These are phyloP conservation scores for Coregonus suidteri DNA, from an alignment of 2,797 vertebrate genomes.

Conservation along the genomic window DNA sequence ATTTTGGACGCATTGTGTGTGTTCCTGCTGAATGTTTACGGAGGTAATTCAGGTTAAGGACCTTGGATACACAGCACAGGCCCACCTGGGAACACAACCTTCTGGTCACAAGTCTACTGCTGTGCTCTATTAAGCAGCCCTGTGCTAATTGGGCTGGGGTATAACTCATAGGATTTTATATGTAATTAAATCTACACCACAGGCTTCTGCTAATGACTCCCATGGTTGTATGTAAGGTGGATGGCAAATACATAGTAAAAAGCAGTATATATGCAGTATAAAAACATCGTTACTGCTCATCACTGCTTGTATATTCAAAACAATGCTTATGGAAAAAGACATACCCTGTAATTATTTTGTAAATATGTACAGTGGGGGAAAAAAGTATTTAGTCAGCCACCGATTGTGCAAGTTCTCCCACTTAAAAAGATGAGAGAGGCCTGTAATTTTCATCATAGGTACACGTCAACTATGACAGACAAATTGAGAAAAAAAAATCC, in stretches of 20 bases:
- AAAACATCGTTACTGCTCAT: background rate
- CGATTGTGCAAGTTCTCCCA: too few species aligned
- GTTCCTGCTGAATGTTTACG: slow-evolving; percentile 81
- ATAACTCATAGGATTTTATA: slow-evolving; percentile 63
- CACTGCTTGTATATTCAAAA: background rate
- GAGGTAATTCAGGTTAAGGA: slow-evolving; percentile 83
- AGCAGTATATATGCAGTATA: background rate
- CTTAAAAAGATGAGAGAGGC: too few species aligned
- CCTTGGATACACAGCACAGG: slow-evolving; percentile 64
- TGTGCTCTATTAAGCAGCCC: slow-evolving; percentile 30
- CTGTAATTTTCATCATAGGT: too few species aligned
- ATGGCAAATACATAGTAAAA: background rate
- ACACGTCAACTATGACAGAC: too few species aligned
- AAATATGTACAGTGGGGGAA: background rate
- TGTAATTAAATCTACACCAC: slow-evolving; percentile 35
- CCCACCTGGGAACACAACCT: slow-evolving; percentile 79
- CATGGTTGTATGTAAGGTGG: background rate
- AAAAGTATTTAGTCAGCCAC: too few species aligned
- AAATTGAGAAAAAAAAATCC: too few species aligned
- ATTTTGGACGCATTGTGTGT: slow-evolving; percentile 8
- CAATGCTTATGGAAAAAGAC: background rate
- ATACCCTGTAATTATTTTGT: background rate
- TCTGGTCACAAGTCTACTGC: slow-evolving; percentile 78
- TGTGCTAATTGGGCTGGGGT: slow-evolving; percentile 75
- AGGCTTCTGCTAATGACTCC: slow-evolving; percentile 30